Base-by-base conservation (phyloP, 2,888 invertebrate species). In the Taenaris catops region DNA sequence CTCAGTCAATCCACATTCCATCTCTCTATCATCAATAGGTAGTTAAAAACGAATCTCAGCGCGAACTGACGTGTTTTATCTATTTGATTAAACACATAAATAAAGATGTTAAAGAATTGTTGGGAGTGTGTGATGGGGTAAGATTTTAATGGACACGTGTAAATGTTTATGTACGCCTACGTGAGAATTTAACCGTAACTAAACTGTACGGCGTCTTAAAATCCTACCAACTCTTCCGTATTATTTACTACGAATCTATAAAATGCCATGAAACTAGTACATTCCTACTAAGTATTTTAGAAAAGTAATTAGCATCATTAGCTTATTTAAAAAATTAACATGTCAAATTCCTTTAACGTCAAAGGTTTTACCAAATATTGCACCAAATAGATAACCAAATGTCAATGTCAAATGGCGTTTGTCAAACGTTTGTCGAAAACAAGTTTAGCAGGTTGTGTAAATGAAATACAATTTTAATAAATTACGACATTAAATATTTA, bases 81-180 rank as follows among this genome's bases (percentile, higher is more conserved):
- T 23, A 10, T 31, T 16, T 16, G 16, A 23, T 4, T n/a, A 8
- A 14, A 23, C 3, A 3, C 3, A 54, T 53, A 48, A 42, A 27
- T 21, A 32, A 70, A 63, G 57, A 84, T 84, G 84, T 63, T 83
- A 52, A 80, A 79, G 66, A 54, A 70, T 50, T 86, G 83, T 68
- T 83, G 66, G 62, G 79, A 83, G 58, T 84, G 84, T 59, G 46
- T 83, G 48, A 51, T 58, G 35, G 76, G 84, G 78, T 81, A 75
- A 62, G 79, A 61, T 49, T 26, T 32, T 18, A 4, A 10, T 2
- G 20, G 8, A 20, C 12, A 8, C 17, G 18, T n/a, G 5, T 9
- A 3, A 1, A 12, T 4, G 5, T 4, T 10, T n/a, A 10, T 1
- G 2, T 14, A 14, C 14, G 4, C 14, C 4, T 14, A 4, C 4